phyloP scores from a whole-genome alignment of 2,113 vertebrate genomes.

The Otocyon megalotis region DNA sequence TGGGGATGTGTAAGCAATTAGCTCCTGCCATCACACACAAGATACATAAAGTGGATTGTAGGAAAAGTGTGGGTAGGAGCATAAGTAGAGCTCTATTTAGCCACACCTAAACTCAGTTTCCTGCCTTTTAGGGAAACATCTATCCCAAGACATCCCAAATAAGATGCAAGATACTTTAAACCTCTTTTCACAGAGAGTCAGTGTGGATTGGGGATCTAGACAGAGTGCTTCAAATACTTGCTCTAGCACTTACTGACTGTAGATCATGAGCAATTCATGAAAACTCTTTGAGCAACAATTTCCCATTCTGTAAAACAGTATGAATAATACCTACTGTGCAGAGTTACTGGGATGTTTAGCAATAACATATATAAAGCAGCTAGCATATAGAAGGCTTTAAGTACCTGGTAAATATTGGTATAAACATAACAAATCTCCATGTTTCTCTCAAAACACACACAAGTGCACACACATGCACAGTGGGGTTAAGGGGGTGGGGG shows the following conservation, averaged over 20 bases:
- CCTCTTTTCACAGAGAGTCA: neutral
- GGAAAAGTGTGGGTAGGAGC: neutral
- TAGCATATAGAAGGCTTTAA: neutral
- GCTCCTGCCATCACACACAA: slow-evolving; percentile 25
- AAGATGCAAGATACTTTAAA: neutral
- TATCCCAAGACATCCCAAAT: neutral
- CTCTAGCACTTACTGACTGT: neutral
- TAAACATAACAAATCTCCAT: neutral
- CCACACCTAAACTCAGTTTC: neutral
- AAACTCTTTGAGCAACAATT: neutral
- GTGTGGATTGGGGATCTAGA: neutral
- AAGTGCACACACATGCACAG: neutral
- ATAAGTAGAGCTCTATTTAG: neutral
- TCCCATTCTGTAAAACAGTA: neutral
- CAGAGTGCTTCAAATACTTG: neutral
- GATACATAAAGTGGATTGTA: neutral
- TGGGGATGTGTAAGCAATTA: slow-evolving; percentile 67
- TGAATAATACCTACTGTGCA: neutral
- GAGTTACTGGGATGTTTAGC: neutral
- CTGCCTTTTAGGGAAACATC: neutral
- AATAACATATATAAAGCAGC: neutral
- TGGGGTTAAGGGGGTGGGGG: neutral
- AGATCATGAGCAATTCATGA: neutral
- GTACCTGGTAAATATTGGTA: neutral
- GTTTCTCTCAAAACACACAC: neutral